Base-by-base conservation (phyloP, 2,888 invertebrate species). In the Beris chalybata region DNA sequence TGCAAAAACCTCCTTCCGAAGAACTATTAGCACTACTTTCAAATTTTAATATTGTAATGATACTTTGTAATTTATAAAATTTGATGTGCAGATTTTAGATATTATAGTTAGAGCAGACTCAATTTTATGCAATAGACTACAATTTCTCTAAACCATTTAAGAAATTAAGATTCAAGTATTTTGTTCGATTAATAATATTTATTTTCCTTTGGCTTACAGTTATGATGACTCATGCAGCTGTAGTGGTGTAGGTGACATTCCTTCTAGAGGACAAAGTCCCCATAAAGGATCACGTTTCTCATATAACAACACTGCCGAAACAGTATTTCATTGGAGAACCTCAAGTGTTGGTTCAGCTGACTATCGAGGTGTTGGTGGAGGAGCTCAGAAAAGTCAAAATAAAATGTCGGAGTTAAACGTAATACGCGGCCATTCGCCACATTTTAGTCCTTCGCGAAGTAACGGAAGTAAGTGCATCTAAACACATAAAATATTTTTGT, bases 361-460 rank as follows among this genome's bases (percentile, higher is more conserved):
- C 64, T 65, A 61, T 67, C 66, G 70, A 45, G 67, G 66, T 38
- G 66, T 54, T 30, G 55, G 53, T 31, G 48, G 64, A 15, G 59
- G 58, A 30, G 38, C 29, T 12, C 13, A 52, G 11, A 44, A 29
- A 57, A 29, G 4, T 31, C 3, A 44, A 38, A 59, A 31, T 12
- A 71, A 69, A 68, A 72, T 72, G 72, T 68, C 69, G 53, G 73
- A 73, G 58, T 54, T 72, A 48, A 71, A 71, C 61, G 55, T 71
- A 55, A 64, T 52, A 48, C 69, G 72, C n/a, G 72, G 73, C 7
- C 72, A 72, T 57, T 72, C 73, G 44, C 73, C 73, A 22, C 69
- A 72, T 59, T 73, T 72, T 65, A 72, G 72, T 67, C 73, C 72
- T 59, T 72, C 72, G 12, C 57, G 71, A 63, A 72, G 69, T 69